A percentile compares a stretch with the other conserved stretches of the same genome.
Conservation (phyloP, 2,888 invertebrate species). For the Oscheius onirici region DNA sequence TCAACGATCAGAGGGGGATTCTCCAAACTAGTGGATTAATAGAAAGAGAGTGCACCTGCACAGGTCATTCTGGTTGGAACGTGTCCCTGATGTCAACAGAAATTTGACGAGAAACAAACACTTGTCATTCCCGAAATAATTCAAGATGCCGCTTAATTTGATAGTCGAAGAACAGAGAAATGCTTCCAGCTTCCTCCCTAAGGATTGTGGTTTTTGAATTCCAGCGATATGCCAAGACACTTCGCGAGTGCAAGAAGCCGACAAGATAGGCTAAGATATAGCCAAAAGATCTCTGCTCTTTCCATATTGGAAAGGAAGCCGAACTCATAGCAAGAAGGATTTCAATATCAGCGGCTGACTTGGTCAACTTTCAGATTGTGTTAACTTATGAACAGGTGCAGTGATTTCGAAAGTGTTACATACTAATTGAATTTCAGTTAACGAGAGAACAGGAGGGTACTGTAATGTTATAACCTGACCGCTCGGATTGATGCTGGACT, state of each 20-base stretch:
- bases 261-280: too few species aligned
- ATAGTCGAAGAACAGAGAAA: not conserved
- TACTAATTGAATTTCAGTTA: too few species aligned
- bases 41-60: not conserved
- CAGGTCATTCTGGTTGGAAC: not conserved
- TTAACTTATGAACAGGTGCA: too few species aligned
- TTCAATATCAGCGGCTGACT: too few species aligned
- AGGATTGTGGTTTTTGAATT: conserved; percentile 6
- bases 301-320: too few species aligned
- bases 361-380: too few species aligned
- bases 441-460: too few species aligned
- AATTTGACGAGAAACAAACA: not conserved
- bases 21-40: not conserved
- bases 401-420: too few species aligned
- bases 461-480: too few species aligned
- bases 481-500: too few species aligned
- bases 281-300: too few species aligned
- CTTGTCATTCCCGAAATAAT: not conserved
- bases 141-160: not conserved
- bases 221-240: not conserved
- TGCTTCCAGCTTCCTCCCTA: conserved; percentile 13
- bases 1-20: not conserved
- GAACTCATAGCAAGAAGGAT: too few species aligned
- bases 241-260: not conserved
- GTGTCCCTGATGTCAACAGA: not conserved